phyloP scores from a whole-genome alignment of 2,113 vertebrate genomes.

The Engystomops pustulosus region DNA sequence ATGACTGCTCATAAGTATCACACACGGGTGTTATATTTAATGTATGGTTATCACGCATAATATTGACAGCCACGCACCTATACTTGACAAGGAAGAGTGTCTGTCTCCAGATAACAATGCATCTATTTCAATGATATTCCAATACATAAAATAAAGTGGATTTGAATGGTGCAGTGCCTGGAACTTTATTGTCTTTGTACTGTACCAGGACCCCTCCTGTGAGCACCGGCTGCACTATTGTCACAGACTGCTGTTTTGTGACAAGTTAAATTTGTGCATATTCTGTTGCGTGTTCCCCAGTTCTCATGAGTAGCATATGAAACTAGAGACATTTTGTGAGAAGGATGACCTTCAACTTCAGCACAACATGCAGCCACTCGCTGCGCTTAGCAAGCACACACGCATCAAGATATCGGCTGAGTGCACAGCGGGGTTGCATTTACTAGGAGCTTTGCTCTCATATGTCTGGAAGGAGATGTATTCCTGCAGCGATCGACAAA shows the following conservation, averaged over 20 bases:
- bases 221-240: not conserved
- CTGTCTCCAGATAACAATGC: not conserved
- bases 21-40: not conserved
- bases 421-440: slow-evolving; percentile 29
- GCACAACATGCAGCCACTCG: slow-evolving; percentile 1
- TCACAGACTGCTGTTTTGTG: slow-evolving; percentile 20
- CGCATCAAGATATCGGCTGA: slow-evolving; percentile 7
- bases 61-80: not conserved
- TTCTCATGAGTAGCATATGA: slow-evolving; percentile 3
- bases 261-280: slow-evolving; percentile 27
- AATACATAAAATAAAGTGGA: too few relatives aligned
- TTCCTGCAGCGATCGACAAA: slow-evolving; percentile 1
- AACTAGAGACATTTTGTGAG: not conserved
- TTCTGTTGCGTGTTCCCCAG: not conserved
- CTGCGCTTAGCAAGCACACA: not conserved
- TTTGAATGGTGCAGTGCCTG: not conserved
- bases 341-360: slow-evolving; percentile 34
- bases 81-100: not conserved
- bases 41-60: not conserved
- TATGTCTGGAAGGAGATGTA: not conserved
- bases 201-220: not conserved
- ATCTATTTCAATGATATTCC: not conserved
- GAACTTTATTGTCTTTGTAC: not conserved
- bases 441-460: slow-evolving; percentile 24
- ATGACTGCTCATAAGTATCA: not conserved